These are phyloP conservation scores for Drosophila prolongata DNA, from an alignment of 2,888 invertebrate species.

Conservation along the genomic window DNA sequence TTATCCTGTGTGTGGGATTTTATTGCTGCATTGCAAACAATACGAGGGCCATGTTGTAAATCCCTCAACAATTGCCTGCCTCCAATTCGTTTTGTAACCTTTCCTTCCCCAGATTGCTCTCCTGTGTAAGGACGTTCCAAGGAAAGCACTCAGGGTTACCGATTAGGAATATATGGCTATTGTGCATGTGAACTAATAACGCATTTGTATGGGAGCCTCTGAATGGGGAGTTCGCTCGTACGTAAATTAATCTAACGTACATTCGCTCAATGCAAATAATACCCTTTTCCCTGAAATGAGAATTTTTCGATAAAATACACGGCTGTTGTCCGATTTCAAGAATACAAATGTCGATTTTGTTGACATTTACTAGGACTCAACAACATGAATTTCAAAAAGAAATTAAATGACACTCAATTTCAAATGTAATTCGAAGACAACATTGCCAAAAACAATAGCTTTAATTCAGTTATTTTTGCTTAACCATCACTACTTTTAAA, in stretches of 20 bases:
- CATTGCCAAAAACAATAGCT: no score
- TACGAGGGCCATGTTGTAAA: conserved; percentile 26
- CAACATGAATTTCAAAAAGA: background rate
- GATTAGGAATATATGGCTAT: conserved; percentile 19
- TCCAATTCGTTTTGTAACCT: conserved; percentile 23
- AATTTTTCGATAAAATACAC: background rate
- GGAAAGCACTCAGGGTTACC: conserved; percentile 38
- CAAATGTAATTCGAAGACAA: no score
- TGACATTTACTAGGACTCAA: background rate
- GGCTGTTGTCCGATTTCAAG: no score
- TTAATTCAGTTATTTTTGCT: no score
- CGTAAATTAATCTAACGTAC: conserved; percentile 4
- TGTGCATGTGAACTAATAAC: conserved; percentile 23
- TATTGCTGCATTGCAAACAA: conserved; percentile 31
- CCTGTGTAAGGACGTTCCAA: conserved; percentile 33
- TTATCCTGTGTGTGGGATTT: conserved; percentile 16
- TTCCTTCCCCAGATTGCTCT: conserved; percentile 27
- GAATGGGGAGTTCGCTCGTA: background rate
- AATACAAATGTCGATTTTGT: background rate
- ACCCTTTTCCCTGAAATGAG: background rate
- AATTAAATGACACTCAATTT: background rate
- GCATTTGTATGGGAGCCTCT: conserved; percentile 15
- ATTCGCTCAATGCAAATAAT: conserved; percentile 10
- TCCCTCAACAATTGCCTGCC: conserved; percentile 50
- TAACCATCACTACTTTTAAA: no score